These are phyloP conservation scores for Gouania willdenowi DNA, from an alignment of 2,797 vertebrate species.

Conservation along the genomic window DNA sequence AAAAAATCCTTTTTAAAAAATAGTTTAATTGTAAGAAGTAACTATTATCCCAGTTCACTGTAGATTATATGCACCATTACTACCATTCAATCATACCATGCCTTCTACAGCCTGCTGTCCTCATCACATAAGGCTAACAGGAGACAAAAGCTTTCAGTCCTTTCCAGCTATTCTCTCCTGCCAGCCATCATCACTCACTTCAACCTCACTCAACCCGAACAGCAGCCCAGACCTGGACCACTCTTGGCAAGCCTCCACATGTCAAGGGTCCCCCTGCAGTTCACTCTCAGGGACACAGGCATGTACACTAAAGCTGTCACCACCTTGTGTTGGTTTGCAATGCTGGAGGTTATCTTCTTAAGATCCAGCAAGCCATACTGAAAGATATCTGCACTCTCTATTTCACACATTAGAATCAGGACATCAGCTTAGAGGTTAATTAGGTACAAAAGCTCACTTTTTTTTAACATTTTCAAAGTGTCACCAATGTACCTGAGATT, in stretches of 20 bases:
- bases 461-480: neutral
- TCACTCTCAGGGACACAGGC: conserved; percentile 57
- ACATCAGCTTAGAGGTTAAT: too few species aligned
- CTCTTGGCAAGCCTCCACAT: conserved; percentile 49
- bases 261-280: conserved; percentile 58
- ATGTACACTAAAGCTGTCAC: conserved; percentile 76
- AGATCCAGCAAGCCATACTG: conserved; percentile 15
- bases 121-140: conserved; percentile 11
- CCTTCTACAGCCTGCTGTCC: conserved; percentile 9
- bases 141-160: conserved; percentile 28
- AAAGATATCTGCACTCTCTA: too few species aligned
- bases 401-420: too few species aligned
- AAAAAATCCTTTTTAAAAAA: too few species aligned
- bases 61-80: conserved; percentile 15
- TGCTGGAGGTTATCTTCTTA: conserved; percentile 46
- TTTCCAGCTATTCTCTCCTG: conserved; percentile 29
- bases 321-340: conserved; percentile 47
- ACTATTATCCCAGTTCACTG: too few species aligned
- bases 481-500: neutral
- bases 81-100: conserved; percentile 11
- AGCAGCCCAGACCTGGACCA: conserved; percentile 34
- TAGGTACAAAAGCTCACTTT: too few species aligned
- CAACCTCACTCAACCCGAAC: conserved; percentile 59
- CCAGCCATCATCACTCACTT: conserved; percentile 65
- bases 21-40: too few species aligned